These are phyloP conservation scores for Prostheceraeus crozeri DNA, from an alignment of 2,888 invertebrate genomes.

Conservation along the genomic window DNA sequence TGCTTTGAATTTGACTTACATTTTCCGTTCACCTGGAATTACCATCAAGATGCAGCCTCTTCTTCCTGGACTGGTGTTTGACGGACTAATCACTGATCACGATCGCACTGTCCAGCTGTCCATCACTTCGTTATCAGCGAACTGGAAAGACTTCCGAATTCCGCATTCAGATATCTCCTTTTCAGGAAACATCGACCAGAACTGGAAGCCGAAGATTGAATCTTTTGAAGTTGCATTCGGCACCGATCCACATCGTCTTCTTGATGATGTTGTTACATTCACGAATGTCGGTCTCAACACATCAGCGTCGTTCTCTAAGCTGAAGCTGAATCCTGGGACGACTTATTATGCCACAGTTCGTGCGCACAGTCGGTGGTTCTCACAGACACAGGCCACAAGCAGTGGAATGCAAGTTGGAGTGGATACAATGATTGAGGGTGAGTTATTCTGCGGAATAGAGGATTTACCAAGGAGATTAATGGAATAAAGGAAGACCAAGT, in stretches of 20 bases:
- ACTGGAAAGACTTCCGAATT: neutral
- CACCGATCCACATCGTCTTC: neutral
- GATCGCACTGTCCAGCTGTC: neutral
- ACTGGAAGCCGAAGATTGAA: neutral
- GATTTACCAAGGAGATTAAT: too few species aligned
- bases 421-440: neutral
- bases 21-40: neutral
- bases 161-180: too few species aligned
- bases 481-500: too few species aligned
- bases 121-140: neutral
- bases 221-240: slow-evolving; percentile 10
- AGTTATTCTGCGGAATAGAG: too few species aligned
- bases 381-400: neutral
- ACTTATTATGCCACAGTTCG: slow-evolving; percentile 24
- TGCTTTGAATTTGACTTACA: neutral
- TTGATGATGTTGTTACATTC: neutral
- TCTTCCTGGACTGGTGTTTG: neutral
- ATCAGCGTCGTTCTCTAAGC: neutral
- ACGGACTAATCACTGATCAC: slow-evolving; percentile 16
- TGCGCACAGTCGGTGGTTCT: neutral
- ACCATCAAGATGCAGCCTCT: neutral
- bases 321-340: neutral
- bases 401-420: slow-evolving; percentile 20
- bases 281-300: slow-evolving; percentile 4
- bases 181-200: slow-evolving; percentile 1